phyloP scores from a whole-genome alignment of 1,140 invertebrate species.

The Venustaconcha ellipsiformis region DNA sequence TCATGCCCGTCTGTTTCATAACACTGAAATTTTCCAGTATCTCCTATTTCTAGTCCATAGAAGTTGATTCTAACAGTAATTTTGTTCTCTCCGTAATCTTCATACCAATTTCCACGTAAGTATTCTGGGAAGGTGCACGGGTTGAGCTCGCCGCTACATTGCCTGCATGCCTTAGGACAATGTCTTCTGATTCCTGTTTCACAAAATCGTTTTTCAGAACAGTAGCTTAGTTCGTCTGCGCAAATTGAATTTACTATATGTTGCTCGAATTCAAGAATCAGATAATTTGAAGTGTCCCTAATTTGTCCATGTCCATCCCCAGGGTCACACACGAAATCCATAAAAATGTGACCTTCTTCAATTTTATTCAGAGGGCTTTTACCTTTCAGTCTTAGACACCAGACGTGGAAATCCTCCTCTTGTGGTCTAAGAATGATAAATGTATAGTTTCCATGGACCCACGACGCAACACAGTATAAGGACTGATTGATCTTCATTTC shows the following conservation, averaged over 20 bases:
- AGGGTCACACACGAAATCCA: slow-evolving; percentile 48
- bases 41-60: not conserved
- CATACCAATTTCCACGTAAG: slow-evolving; percentile 43
- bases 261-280: slow-evolving; percentile 34
- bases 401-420: slow-evolving; percentile 33
- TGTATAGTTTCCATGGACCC: slow-evolving; percentile 39
- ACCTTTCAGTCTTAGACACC: slow-evolving; percentile 39
- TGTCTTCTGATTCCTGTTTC: slow-evolving; percentile 21
- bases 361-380: slow-evolving; percentile 40
- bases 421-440: slow-evolving; percentile 47
- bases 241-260: slow-evolving; percentile 45
- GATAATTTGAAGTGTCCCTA: slow-evolving; percentile 37
- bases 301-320: slow-evolving; percentile 27
- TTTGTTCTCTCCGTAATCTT: slow-evolving; percentile 22
- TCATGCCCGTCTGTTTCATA: slow-evolving; percentile 25
- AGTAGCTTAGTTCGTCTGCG: slow-evolving; percentile 39
- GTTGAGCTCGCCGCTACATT: slow-evolving; percentile 38
- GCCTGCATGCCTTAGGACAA: slow-evolving; percentile 42
- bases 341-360: slow-evolving; percentile 40
- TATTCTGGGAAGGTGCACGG: slow-evolving; percentile 43
- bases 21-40: slow-evolving; percentile 30
- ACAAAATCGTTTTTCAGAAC: slow-evolving; percentile 19
- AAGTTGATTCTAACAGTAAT: not conserved
- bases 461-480: slow-evolving; percentile 44
- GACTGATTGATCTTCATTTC: slow-evolving; percentile 32